These are phyloP conservation scores for Mesitornis unicolor DNA, from an alignment of 2,113 vertebrate species.

Conservation along the genomic window DNA sequence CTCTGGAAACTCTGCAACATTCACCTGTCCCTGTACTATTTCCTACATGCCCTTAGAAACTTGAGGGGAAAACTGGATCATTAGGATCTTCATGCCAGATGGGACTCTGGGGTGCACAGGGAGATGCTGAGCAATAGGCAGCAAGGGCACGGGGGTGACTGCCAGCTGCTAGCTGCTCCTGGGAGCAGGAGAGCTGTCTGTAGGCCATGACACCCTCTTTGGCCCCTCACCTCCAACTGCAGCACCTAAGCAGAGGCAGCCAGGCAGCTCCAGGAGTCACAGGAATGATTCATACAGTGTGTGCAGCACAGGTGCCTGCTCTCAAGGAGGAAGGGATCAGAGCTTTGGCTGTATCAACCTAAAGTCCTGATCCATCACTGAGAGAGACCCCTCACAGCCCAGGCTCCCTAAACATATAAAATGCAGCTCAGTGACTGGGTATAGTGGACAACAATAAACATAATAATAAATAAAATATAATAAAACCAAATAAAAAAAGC, in stretches of 20 bases:
- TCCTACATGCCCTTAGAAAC: neutral
- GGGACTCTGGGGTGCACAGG: neutral
- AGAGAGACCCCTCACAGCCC: neutral
- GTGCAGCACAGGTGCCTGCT: neutral
- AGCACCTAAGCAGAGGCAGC: neutral
- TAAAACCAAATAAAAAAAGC: constrained; percentile 69
- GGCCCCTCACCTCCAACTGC: neutral
- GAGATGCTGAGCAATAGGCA: neutral
- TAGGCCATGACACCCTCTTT: neutral
- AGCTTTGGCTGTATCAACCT: neutral
- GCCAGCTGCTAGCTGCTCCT: neutral
- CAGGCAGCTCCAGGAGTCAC: neutral
- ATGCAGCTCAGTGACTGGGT: neutral
- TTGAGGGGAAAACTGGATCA: neutral
- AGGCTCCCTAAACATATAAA: neutral
- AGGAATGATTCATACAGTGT: neutral
- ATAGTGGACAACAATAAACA: neutral
- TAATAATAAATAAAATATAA: neutral
- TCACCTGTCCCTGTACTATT: neutral
- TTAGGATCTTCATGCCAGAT: neutral
- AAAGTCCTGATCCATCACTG: neutral
- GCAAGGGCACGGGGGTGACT: neutral
- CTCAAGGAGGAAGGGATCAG: neutral
- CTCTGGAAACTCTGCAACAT: neutral
- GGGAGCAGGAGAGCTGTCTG: neutral